These are phyloP conservation scores for Benitochromis conjunctus DNA, from an alignment of 2,113 vertebrate genomes.

Conservation along the genomic window DNA sequence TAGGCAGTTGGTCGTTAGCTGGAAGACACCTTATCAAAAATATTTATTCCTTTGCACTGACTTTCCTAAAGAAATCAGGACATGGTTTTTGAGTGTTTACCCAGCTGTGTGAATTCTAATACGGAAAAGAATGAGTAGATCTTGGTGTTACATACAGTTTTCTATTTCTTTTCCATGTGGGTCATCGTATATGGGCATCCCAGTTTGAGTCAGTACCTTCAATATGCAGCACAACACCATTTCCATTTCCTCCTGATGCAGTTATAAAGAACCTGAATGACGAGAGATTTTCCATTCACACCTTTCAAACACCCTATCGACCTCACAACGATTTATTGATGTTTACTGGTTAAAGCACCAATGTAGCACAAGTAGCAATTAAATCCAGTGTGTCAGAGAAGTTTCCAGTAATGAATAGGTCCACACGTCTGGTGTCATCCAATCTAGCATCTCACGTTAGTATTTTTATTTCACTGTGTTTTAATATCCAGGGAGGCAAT, in stretches of 20 bases:
- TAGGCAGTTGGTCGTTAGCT: neutral
- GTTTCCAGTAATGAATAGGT: neutral
- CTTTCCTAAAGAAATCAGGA: neutral
- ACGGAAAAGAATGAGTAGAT: neutral
- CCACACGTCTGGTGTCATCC: neutral
- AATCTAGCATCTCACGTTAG: neutral
- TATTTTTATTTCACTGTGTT: neutral
- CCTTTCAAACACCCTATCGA: neutral
- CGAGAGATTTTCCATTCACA: slow-evolving; percentile 25
- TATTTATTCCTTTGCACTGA: neutral
- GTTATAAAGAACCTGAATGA: neutral
- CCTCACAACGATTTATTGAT: slow-evolving; percentile 25
- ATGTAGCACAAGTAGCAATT: neutral
- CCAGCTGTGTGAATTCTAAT: neutral
- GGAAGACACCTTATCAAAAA: neutral
- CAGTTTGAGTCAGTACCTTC: neutral
- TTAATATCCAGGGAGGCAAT: neutral
- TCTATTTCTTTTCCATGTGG: neutral
- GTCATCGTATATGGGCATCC: neutral
- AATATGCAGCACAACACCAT: neutral
- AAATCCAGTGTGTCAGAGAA: neutral
- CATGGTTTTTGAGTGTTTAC: neutral
- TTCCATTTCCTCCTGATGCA: neutral
- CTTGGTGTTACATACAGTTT: neutral
- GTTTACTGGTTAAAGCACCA: neutral